phyloP scores from a whole-genome alignment of 1,140 invertebrate species.

The Metaphire vulgaris region DNA sequence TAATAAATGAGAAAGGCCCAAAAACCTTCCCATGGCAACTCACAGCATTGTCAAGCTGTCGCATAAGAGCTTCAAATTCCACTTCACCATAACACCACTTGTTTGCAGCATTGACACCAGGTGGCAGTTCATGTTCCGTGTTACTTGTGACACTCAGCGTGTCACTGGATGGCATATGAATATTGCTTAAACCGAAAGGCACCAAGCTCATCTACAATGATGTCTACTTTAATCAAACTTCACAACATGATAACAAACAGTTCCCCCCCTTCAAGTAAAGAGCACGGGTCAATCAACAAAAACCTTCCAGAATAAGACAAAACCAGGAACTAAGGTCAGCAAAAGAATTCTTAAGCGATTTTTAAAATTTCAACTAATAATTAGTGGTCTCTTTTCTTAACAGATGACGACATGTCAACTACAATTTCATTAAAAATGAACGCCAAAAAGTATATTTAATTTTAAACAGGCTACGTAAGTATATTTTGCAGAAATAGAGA shows the following conservation, averaged over 20 bases:
- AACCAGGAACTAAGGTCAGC: not conserved
- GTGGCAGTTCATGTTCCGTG: not conserved
- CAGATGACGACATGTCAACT: no score
- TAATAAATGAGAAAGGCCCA: no score
- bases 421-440: no score
- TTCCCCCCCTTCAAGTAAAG: not conserved
- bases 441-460: no score
- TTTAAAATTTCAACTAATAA: slow-evolving; percentile 16
- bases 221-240: not conserved
- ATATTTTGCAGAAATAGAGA: no score
- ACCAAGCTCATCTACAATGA: slow-evolving; percentile 65
- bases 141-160: slow-evolving; percentile 42
- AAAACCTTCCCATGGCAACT: no score
- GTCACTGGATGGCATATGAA: slow-evolving; percentile 72
- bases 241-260: not conserved
- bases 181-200: slow-evolving; percentile 75
- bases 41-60: slow-evolving; percentile 94
- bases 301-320: not conserved
- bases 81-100: slow-evolving; percentile 87
- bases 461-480: no score
- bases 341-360: not conserved
- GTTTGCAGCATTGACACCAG: slow-evolving; percentile 56
- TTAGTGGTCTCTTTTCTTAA: no score
- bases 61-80: slow-evolving; percentile 96
- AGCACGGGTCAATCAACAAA: not conserved